These are phyloP conservation scores for Formica exsecta DNA, from an alignment of 1,140 invertebrate species.

Conservation along the genomic window DNA sequence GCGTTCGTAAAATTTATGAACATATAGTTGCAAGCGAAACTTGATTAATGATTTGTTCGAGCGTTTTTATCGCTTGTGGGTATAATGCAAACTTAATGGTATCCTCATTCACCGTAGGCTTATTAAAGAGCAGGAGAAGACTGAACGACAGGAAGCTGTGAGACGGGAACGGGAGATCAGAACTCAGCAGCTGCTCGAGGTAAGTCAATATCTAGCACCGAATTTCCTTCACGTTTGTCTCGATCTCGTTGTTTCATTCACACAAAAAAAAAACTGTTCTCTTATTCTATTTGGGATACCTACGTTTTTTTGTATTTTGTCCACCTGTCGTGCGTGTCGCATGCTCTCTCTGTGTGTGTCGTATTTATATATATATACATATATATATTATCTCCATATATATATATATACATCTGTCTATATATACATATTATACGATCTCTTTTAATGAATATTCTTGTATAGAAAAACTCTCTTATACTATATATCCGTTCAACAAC, in stretches of 20 bases:
- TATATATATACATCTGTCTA: constrained; percentile 67
- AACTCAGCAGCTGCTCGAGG: constrained; percentile 91
- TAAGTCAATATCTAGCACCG: constrained; percentile 77
- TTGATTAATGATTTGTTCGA: constrained; percentile 53
- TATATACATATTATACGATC: constrained; percentile 72
- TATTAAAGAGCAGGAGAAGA: constrained; percentile 92
- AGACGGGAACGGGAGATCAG: constrained; percentile 91
- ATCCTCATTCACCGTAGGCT: constrained; percentile 85
- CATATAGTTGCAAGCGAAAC: neutral
- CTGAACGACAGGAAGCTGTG: constrained; percentile 92
- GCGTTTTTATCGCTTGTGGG: constrained; percentile 23
- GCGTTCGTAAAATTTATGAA: constrained; percentile 6
- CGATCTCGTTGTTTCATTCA: constrained; percentile 84
- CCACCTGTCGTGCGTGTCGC: constrained; percentile 86
- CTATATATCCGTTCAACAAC: constrained; percentile 69
- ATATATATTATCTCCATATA: constrained; percentile 71
- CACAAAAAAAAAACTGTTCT: constrained; percentile 82
- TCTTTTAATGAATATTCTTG: constrained; percentile 73
- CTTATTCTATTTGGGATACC: constrained; percentile 84
- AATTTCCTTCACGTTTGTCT: constrained; percentile 78
- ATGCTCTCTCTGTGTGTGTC: constrained; percentile 85
- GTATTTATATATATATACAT: constrained; percentile 81
- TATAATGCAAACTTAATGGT: constrained; percentile 37
- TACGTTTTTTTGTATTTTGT: constrained; percentile 84
- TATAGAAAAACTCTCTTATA: constrained; percentile 72